Conservation (phyloP, 2,113 vertebrate genomes). For the Ictalurus punctatus region DNA sequence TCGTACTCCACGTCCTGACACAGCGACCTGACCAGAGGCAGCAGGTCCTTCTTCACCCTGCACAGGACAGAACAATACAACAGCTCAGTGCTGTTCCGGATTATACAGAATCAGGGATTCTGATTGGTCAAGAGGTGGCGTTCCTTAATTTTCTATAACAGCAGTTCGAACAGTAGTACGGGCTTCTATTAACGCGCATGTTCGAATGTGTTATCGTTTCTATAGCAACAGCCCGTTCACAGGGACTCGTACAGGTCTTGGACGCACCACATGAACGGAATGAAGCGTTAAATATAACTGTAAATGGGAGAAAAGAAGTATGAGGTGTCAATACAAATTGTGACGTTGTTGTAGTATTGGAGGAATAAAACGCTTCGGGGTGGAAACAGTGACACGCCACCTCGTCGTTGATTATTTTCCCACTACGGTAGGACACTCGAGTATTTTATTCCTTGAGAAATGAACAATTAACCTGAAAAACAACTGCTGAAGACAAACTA, state of each 20-base stretch:
- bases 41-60: conserved; percentile 90
- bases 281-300: background rate
- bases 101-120: background rate
- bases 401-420: background rate
- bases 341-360: background rate
- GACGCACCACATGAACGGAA: background rate
- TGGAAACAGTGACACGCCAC: background rate
- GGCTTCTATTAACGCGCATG: background rate
- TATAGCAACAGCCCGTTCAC: background rate
- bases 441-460: background rate
- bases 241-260: background rate
- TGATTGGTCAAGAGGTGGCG: background rate
- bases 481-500: background rate
- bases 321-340: no score
- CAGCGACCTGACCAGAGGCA: conserved; percentile 87
- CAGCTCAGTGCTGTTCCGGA: no score
- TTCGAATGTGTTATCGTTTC: background rate
- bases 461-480: background rate
- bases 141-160: background rate
- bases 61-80: conserved; percentile 2
- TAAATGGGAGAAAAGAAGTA: background rate
- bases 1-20: conserved; percentile 91
- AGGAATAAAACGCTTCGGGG: background rate
- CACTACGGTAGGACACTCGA: background rate
- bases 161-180: background rate